Evolutionary conservation across 2,797 vertebrate species (phyloP).

Genomic region (Myotis daubentonii): DNA sequence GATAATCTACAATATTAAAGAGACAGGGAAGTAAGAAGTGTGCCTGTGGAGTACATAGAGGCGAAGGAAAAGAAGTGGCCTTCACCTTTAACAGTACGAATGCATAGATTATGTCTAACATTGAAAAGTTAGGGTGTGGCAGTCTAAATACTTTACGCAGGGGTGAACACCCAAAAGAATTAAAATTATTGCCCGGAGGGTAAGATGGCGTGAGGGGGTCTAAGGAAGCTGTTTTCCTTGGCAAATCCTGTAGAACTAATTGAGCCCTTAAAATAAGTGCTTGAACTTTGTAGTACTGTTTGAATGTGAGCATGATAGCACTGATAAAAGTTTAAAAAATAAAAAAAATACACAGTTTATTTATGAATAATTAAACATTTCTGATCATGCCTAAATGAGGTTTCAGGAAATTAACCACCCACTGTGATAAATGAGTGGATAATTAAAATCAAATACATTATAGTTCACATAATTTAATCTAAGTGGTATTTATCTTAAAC

Average conservation of each 20-base stretch:
- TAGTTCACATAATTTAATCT: constrained; percentile 15
- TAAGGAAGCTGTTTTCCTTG: neutral
- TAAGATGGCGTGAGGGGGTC: neutral
- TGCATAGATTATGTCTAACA: neutral
- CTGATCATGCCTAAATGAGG: neutral
- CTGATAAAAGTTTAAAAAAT: neutral
- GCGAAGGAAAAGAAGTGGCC: neutral
- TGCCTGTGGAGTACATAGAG: neutral
- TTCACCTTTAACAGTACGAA: neutral
- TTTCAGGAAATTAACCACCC: constrained; percentile 45
- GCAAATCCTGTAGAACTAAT: neutral
- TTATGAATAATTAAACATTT: constrained; percentile 41
- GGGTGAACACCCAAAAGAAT: neutral
- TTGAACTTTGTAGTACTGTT: neutral
- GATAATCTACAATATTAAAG: neutral
- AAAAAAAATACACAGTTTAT: neutral
- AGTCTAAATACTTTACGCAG: neutral
- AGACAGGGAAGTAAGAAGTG: neutral
- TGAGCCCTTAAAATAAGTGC: neutral
- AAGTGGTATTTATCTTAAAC: constrained; percentile 42
- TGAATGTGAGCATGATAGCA: neutral
- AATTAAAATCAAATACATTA: constrained; percentile 3
- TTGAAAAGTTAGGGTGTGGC: neutral
- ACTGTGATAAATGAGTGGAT: constrained; percentile 4
- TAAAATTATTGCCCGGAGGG: neutral